Conservation (phyloP, 2,113 vertebrate species). For the Oryzias woworae region DNA sequence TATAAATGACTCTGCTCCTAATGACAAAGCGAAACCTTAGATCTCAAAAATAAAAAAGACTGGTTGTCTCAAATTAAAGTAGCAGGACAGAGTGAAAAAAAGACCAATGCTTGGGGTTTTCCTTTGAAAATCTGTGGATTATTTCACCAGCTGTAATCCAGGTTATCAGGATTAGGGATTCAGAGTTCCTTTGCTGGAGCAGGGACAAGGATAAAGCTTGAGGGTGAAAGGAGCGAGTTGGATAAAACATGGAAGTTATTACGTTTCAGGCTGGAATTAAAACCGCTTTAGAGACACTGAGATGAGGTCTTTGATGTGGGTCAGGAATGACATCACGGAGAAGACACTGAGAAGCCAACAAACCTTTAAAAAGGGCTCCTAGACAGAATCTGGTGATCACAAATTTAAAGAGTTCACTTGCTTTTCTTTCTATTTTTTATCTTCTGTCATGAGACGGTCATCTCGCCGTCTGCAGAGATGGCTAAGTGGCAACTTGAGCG, state of each 20-base stretch:
- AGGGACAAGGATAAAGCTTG: conserved; percentile 11
- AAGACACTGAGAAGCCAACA: conserved; percentile 15
- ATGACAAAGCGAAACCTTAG: conserved; percentile 54
- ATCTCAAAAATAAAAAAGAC: conserved; percentile 26
- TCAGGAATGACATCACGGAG: conserved; percentile 6
- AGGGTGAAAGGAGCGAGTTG: neutral
- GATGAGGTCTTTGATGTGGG: conserved; percentile 22
- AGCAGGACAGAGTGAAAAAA: neutral
- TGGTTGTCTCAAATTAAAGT: conserved; percentile 22
- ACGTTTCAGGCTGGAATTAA: conserved; percentile 38
- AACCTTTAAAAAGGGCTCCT: conserved; percentile 19
- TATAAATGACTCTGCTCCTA: conserved; percentile 66
- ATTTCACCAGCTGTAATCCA: conserved; percentile 65
- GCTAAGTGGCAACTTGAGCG: conserved; percentile 67
- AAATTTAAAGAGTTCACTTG: conserved; percentile 37
- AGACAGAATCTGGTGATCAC: conserved; percentile 31
- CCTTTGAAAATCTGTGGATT: conserved; percentile 67
- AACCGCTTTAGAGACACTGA: conserved; percentile 20
- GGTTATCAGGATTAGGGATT: conserved; percentile 61
- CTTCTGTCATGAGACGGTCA: conserved; percentile 51
- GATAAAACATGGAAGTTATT: conserved; percentile 35
- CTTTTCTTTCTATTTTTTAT: conserved; percentile 10
- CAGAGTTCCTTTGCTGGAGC: conserved; percentile 14
- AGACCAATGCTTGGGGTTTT: conserved; percentile 57
- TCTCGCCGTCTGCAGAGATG: conserved; percentile 48